A percentile compares a stretch with the other conserved stretches of the same genome.
Evolutionary conservation across 1,140 invertebrate genomes (phyloP).

Genomic region (Microplitis mediator): DNA sequence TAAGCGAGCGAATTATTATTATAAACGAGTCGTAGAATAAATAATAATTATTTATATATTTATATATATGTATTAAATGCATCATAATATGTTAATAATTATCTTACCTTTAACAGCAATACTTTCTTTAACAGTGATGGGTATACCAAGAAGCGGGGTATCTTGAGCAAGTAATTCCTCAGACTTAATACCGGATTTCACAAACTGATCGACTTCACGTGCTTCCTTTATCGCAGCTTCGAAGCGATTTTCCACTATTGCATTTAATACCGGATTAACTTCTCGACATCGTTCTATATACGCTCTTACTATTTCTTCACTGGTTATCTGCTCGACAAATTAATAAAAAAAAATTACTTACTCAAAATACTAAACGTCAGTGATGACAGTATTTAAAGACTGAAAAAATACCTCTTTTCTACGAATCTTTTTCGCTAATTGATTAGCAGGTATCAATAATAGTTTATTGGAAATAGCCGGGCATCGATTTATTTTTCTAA

Average conservation of each 20-base stretch:
- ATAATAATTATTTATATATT: constrained; percentile 1
- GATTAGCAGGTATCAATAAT: constrained; percentile 67
- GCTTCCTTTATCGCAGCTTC: constrained; percentile 68
- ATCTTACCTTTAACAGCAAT: constrained; percentile 68
- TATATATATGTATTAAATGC: constrained; percentile 4
- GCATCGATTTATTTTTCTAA: constrained; percentile 61
- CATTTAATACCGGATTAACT: constrained; percentile 74
- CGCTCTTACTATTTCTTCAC: constrained; percentile 68
- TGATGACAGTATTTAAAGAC: not conserved
- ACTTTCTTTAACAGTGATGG: constrained; percentile 74
- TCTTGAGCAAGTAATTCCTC: constrained; percentile 60
- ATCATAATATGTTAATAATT: not conserved
- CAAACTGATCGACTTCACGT: constrained; percentile 58
- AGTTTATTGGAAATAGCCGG: constrained; percentile 67
- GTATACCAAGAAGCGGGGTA: constrained; percentile 70
- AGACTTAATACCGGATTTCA: constrained; percentile 54
- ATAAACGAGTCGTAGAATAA: constrained; percentile 37
- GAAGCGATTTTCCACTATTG: constrained; percentile 71
- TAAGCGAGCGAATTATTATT: constrained; percentile 57
- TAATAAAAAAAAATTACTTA: not conserved
- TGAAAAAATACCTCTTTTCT: constrained; percentile 61
- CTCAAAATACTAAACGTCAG: constrained; percentile 1
- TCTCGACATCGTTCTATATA: constrained; percentile 70
- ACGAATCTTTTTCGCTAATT: constrained; percentile 67
- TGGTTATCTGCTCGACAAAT: constrained; percentile 55